Evolutionary conservation across 2,113 vertebrate species (phyloP), one percentile per base, ranked within the genome.

Genomic region (Saguinus midas): DNA sequence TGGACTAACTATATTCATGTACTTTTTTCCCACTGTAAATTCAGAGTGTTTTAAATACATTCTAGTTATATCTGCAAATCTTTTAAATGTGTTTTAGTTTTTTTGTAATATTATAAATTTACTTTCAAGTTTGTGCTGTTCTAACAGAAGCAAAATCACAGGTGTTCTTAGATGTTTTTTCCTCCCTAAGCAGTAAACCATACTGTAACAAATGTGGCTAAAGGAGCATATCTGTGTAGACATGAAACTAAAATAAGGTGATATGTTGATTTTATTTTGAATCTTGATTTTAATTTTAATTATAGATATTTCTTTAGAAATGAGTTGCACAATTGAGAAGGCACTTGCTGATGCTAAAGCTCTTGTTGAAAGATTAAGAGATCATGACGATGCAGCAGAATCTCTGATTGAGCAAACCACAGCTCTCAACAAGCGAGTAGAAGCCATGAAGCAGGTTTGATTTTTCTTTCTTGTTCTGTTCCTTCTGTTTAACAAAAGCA

Each of bases 341-440:
- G 99, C 99, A 75, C 98, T 99, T 98, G 99, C 99, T n/a, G 99
- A 99, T 85, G 99, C 99, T 0, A 99, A 99, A 97, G 99, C 99
- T 0, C 98, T 99, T 97, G 99, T 99, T 88, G 99, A 99, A 96
- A 98, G 99, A 83, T 97, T 99, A 35, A 96, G 99, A 90, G 99
- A 99, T 85, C 99, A 99, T n/a, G 99, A 99, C 96, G 99, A 99
- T 0, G 99, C 99, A 0, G 99, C 99, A 0, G 99, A 99, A 97
- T 99, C 99, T 75, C 99, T 99, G 58, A 99, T 99, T 16, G 99
- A 99, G 92, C 99, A 99, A 98, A 99, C 99, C 7, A 99, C 99
- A 0, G 99, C 99, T 4, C 99, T 99, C 70, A 99, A 99, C 98
- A 99, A 99, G 98, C 98, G 99, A 35, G 99, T 99, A n/a, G 99